Evolutionary conservation across 1,140 invertebrate genomes (phyloP).

Genomic region (Melitaea cinxia): DNA sequence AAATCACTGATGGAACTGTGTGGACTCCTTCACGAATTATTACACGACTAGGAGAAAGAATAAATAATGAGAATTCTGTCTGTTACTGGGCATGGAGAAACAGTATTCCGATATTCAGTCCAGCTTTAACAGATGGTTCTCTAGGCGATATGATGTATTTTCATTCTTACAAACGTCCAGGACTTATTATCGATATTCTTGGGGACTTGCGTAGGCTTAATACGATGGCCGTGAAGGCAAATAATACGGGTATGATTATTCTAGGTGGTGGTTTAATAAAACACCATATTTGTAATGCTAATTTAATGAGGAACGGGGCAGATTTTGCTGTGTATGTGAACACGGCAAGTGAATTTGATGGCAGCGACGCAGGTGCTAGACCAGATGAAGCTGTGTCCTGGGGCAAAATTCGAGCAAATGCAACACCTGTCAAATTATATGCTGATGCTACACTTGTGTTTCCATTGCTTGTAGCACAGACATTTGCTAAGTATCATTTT

Average conservation of each 20-base stretch:
- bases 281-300: constrained; percentile 99
- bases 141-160: constrained; percentile 99
- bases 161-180: constrained; percentile 96
- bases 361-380: constrained; percentile 97
- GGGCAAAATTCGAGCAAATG: constrained; percentile 97
- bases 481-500: constrained; percentile 90
- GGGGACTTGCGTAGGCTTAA: constrained; percentile 96
- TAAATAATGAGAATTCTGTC: constrained; percentile 95
- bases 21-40: constrained; percentile 94
- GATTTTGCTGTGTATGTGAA: constrained; percentile 98
- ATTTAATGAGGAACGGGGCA: constrained; percentile 99
- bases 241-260: constrained; percentile 98
- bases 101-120: constrained; percentile 98
- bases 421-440: constrained; percentile 97
- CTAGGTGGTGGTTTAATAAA: constrained; percentile 98
- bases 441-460: constrained; percentile 98
- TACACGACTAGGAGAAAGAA: constrained; percentile 92
- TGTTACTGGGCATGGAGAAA: constrained; percentile 99
- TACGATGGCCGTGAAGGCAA: constrained; percentile 96
- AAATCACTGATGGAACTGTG: constrained; percentile 87
- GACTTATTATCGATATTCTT: constrained; percentile 96
- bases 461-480: constrained; percentile 96
- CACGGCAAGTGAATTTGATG: constrained; percentile 99
- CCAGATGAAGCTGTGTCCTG: constrained; percentile 99
- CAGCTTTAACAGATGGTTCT: constrained; percentile 98